Evolutionary conservation across 1,140 invertebrate genomes (phyloP), one percentile per base, ranked within the genome.

Genomic region (Maniola jurtina): DNA sequence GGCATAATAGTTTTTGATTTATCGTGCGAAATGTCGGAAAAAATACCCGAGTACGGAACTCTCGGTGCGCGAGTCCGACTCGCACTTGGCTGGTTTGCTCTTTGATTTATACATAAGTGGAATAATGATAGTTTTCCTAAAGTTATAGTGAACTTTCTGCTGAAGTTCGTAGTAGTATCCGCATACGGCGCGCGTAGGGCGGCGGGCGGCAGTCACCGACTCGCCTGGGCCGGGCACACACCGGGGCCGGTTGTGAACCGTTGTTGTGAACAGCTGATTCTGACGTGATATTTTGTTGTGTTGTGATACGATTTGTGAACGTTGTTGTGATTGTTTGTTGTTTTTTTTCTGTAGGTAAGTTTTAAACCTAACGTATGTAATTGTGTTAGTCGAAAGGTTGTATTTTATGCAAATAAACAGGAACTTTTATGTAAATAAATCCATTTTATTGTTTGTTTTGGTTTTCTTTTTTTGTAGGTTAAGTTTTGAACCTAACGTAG

Each of bases 121-220:
- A 40, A 25, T 25, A 25, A 4, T 4, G 25, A 38, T 38, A 38
- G 38, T 45, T 13, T 45, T 13, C 13, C 0, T 11, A n/a, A 11
- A 45, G 13, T n/a, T 13, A 45, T 11, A 13, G 9, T 5, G 42
- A 13, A 45, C 9, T 45, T 45, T 45, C n/a, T 45, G 1, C 11
- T 45, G 11, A 45, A n/a, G 42, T 11, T n/a, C 13, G 42, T n/a
- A 45, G 42, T 13, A 45, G 42, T 7, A 7, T 38, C 38, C 14
- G 48, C 48, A 25, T 4, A 25, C 1, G 15, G 14, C 48, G 16
- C 16, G 16, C 16, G 14, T 8, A 13, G 33, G 15, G 25, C 25
- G 80, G 75, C 76, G 79, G 74, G 78, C 81, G 80, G 81, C 80
- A 83, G 84, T 84, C 40, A 58, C 54, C 63, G 66, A 59, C 50